Conservation (phyloP, 2,797 vertebrate genomes). For the Crax fasciolata region DNA sequence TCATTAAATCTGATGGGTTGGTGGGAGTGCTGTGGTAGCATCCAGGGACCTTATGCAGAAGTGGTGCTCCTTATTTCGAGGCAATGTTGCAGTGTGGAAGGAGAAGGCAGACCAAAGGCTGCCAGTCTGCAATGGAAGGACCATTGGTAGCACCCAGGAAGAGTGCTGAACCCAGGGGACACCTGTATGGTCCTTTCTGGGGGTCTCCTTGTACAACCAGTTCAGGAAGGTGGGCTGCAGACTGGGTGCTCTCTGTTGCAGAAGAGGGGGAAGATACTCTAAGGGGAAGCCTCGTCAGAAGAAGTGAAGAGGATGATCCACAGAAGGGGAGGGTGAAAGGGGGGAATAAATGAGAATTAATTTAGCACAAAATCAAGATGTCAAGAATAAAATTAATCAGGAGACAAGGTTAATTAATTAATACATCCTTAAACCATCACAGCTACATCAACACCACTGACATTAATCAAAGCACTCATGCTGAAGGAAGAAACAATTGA, state of each 20-base stretch:
- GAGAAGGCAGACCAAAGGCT: neutral
- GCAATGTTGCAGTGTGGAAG: rapidly evolving
- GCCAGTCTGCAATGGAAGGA: neutral
- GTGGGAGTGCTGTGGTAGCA: neutral
- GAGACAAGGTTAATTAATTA: constrained; percentile 70
- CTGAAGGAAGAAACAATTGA: neutral
- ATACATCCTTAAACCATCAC: constrained; percentile 50
- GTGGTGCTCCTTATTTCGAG: neutral
- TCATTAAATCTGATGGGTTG: neutral
- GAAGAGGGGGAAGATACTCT: neutral
- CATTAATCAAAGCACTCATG: constrained; percentile 48
- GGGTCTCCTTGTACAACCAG: rapidly evolving
- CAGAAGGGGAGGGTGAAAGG: constrained; percentile 4
- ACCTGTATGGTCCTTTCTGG: neutral
- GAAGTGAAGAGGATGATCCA: neutral
- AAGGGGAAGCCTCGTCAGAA: neutral
- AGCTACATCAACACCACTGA: constrained; percentile 4
- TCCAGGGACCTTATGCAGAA: neutral
- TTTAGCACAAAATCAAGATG: constrained; percentile 68
- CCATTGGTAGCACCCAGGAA: rapidly evolving
- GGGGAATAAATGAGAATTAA: constrained; percentile 63
- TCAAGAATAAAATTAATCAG: constrained; percentile 66
- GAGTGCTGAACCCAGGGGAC: neutral
- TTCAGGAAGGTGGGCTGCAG: neutral
- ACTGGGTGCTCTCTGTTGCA: neutral